A percentile compares a stretch with the other conserved stretches of the same genome.
Conservation (phyloP, 2,797 vertebrate species). For the Sebastes reedi region DNA sequence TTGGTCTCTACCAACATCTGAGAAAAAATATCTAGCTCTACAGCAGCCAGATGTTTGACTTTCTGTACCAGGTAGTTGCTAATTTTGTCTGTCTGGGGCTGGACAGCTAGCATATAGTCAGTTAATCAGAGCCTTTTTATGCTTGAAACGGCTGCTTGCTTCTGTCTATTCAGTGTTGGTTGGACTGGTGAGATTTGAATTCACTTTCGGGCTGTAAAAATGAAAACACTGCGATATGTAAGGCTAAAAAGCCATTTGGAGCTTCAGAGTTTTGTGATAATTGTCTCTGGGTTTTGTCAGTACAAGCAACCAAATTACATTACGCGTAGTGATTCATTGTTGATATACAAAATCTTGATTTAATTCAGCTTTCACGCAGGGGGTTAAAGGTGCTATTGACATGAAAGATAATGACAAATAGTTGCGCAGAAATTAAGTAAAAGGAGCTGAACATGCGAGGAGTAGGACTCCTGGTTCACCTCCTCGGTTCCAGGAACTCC, state of each 20-base stretch:
- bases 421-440: neutral
- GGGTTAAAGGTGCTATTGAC: neutral
- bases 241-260: neutral
- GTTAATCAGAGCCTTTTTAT: neutral
- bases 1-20: neutral
- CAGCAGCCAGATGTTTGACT: neutral
- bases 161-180: neutral
- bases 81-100: neutral
- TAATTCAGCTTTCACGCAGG: neutral
- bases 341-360: neutral
- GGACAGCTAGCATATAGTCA: neutral
- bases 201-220: neutral
- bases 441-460: slow-evolving; percentile 29
- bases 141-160: neutral
- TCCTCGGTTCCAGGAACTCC: slow-evolving; percentile 78
- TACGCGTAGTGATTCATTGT: neutral
- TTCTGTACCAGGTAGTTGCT: neutral
- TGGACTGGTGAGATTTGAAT: neutral
- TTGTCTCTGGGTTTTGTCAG: neutral
- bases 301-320: neutral
- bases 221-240: neutral
- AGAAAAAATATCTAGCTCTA: neutral
- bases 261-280: neutral
- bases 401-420: neutral
- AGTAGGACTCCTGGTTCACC: slow-evolving; percentile 61